These are phyloP conservation scores for Solenopsis invicta DNA, from an alignment of 1,140 invertebrate species.

Conservation along the genomic window DNA sequence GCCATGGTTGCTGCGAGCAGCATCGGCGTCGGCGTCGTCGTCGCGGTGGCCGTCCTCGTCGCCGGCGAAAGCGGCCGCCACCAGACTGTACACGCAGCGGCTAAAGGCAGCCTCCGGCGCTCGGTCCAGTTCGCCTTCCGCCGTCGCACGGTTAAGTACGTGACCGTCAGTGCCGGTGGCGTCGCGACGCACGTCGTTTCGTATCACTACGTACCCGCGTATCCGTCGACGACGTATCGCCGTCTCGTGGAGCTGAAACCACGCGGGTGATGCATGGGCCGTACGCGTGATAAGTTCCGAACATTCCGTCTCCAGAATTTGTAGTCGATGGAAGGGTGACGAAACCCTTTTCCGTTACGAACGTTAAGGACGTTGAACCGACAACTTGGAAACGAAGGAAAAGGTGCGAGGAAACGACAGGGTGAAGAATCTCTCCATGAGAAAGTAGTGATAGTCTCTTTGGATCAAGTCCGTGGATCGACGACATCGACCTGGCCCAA, in stretches of 20 bases:
- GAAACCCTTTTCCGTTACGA: slow-evolving; percentile 1
- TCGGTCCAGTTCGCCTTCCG: slow-evolving; percentile 76
- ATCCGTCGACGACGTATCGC: neutral
- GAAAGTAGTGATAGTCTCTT: slow-evolving; percentile 36
- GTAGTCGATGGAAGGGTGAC: slow-evolving; percentile 34
- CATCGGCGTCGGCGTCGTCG: slow-evolving; percentile 76
- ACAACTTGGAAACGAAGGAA: slow-evolving; percentile 17
- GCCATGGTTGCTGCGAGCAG: slow-evolving; percentile 79
- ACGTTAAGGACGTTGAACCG: slow-evolving; percentile 6
- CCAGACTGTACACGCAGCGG: slow-evolving; percentile 71
- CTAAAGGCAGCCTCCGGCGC: slow-evolving; percentile 69
- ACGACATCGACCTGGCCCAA: slow-evolving; percentile 36
- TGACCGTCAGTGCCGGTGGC: slow-evolving; percentile 41
- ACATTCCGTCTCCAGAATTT: neutral
- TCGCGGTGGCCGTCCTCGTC: slow-evolving; percentile 67
- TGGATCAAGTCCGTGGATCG: slow-evolving; percentile 48
- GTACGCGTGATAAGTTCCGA: slow-evolving; percentile 16
- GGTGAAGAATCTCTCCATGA: slow-evolving; percentile 4
- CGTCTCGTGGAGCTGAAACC: neutral
- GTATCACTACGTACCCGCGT: slow-evolving; percentile 25
- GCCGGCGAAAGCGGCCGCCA: slow-evolving; percentile 72
- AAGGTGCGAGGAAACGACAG: slow-evolving; percentile 15
- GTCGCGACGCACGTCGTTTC: slow-evolving; percentile 60
- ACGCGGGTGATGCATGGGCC: slow-evolving; percentile 29
- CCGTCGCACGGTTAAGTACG: slow-evolving; percentile 69